phyloP scores from a whole-genome alignment of 2,888 invertebrate genomes.

The Emmelina monodactyla region DNA sequence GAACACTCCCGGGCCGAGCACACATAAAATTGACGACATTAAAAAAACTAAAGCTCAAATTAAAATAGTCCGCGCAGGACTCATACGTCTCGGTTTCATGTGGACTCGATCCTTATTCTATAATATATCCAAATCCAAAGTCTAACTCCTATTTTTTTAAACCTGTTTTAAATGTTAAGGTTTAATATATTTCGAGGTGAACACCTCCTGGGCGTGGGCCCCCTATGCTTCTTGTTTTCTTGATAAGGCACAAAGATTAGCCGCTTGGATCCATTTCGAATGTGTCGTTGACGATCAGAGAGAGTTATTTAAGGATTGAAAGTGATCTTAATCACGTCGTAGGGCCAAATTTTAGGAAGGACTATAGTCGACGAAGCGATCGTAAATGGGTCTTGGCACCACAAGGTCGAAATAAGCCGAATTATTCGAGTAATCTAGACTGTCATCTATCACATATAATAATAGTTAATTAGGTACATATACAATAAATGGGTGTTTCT shows the following conservation, averaged over 20 bases:
- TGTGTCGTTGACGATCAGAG: conserved; percentile 29
- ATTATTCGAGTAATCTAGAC: conserved; percentile 34
- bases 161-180: conserved; percentile 62
- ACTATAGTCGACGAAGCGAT: no score
- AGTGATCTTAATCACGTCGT: conserved; percentile 21
- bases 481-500: conserved; percentile 27
- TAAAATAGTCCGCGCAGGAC: no score
- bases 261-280: conserved; percentile 22
- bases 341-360: conserved; percentile 28
- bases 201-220: conserved; percentile 41
- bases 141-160: conserved; percentile 65
- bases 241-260: conserved; percentile 32
- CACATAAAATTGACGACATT: conserved; percentile 16
- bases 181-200: conserved; percentile 46
- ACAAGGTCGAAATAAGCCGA: conserved; percentile 35
- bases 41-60: neutral
- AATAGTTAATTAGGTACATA: conserved; percentile 27
- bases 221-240: conserved; percentile 63
- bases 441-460: conserved; percentile 21
- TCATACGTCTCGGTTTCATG: conserved; percentile 13
- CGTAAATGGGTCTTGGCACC: conserved; percentile 18
- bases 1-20: conserved; percentile 25
- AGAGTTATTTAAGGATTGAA: conserved; percentile 28
- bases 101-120: conserved; percentile 24
- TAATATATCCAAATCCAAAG: conserved; percentile 58